Conservation (phyloP, 2,113 vertebrate genomes). For the Microcebus lehilahytsara region DNA sequence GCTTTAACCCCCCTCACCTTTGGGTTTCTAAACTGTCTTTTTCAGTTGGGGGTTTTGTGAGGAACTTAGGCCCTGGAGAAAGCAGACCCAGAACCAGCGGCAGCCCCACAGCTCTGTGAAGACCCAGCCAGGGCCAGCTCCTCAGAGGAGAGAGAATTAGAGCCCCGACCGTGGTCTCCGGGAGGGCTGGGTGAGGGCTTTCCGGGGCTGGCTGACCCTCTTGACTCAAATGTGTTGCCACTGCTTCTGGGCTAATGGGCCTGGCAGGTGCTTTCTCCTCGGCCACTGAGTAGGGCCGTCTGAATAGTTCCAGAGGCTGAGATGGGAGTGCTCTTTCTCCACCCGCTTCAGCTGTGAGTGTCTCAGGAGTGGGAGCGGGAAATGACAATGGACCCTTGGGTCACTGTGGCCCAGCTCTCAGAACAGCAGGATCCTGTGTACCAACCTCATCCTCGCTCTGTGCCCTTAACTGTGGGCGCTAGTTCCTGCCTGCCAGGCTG, state of each 20-base stretch:
- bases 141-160: slow-evolving; percentile 22
- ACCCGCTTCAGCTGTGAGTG: background rate
- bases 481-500: background rate
- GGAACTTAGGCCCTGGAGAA: background rate
- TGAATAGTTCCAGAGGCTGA: background rate
- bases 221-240: slow-evolving; percentile 52
- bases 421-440: background rate
- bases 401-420: background rate
- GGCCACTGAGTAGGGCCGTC: background rate
- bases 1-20: background rate
- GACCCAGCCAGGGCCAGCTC: background rate
- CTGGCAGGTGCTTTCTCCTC: background rate
- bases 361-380: background rate
- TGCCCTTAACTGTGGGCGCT: too few relatives aligned
- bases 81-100: background rate
- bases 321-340: background rate
- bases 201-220: slow-evolving; percentile 54
- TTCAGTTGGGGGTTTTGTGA: background rate
- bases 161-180: background rate
- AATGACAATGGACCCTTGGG: background rate
- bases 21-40: background rate
- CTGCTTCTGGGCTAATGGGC: slow-evolving; percentile 46
- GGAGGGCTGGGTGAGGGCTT: background rate
- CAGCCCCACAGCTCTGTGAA: background rate
- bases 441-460: fast-evolving